Percentiles rank a stretch among this genome's conserved stretches.
These are phyloP conservation scores for Limnothrissa miodon DNA, from an alignment of 2,113 vertebrate genomes.

Conservation along the genomic window DNA sequence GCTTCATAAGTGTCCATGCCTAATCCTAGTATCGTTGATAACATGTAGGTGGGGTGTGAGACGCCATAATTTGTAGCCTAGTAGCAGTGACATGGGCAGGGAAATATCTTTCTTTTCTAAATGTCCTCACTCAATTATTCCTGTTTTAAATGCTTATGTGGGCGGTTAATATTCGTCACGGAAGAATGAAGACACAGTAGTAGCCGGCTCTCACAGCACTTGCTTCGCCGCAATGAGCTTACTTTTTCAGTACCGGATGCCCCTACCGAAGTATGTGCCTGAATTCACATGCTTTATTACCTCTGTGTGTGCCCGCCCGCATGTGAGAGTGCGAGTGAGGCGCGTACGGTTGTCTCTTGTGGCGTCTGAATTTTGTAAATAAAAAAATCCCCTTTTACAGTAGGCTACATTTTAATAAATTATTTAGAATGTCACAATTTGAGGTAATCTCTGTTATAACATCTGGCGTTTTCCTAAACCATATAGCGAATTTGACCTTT, in stretches of 20 bases:
- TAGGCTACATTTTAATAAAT: conserved; percentile 74
- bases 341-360: conserved; percentile 54
- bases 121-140: conserved; percentile 35
- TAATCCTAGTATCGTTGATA: background rate
- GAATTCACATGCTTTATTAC: conserved; percentile 75
- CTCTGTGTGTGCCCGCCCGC: conserved; percentile 59
- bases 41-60: background rate
- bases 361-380: conserved; percentile 59
- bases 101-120: conserved; percentile 34
- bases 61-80: conserved; percentile 5
- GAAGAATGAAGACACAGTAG: background rate
- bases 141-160: conserved; percentile 49
- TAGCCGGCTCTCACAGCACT: conserved; percentile 11
- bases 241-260: conserved; percentile 30
- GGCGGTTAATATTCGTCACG: background rate
- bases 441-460: background rate
- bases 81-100: background rate
- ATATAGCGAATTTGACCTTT: background rate
- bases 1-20: background rate
- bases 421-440: conserved; percentile 11
- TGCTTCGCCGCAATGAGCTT: background rate
- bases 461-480: conserved; percentile 6
- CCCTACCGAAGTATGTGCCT: conserved; percentile 62
- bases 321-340: conserved; percentile 22
- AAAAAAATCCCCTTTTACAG: conserved; percentile 64